A percentile compares a stretch with the other conserved stretches of the same genome.
phyloP scores from a whole-genome alignment of 2,797 vertebrate species.

The Sciurus carolinensis region DNA sequence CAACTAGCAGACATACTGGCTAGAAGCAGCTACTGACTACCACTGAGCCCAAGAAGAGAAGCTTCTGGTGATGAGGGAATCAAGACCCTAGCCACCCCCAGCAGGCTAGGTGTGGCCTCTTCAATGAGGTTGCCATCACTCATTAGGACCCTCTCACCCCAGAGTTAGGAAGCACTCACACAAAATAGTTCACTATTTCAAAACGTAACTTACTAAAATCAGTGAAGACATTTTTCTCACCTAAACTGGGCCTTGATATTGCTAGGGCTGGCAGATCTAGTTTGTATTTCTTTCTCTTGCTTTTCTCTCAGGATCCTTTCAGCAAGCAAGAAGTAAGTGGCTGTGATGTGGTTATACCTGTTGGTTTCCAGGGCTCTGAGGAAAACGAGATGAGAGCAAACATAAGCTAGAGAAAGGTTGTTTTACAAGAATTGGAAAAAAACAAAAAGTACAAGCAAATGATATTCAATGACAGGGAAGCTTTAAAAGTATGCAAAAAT shows the following conservation, averaged over 20 bases:
- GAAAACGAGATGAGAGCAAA: constrained; percentile 75
- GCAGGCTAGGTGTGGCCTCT: fast-evolving
- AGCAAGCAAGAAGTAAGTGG: constrained; percentile 98
- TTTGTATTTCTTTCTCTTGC: constrained; percentile 97
- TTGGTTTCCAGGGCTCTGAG: constrained; percentile 97
- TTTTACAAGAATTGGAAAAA: background rate
- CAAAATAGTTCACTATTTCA: constrained; percentile 30
- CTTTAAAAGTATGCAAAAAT: constrained; percentile 16
- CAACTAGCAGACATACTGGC: background rate
- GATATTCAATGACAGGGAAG: background rate
- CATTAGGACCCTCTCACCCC: background rate
- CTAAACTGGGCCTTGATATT: constrained; percentile 99
- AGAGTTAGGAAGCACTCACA: background rate
- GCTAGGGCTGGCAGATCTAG: constrained; percentile 97
- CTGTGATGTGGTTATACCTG: constrained; percentile 99
- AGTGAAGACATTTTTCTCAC: constrained; percentile 88
- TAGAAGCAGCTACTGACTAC: background rate
- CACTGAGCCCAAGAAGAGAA: background rate
- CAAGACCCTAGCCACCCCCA: fast-evolving
- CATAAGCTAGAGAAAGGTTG: background rate
- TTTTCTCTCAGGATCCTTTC: constrained; percentile 98
- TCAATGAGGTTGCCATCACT: background rate
- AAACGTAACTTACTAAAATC: constrained; percentile 73
- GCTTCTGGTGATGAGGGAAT: fast-evolving
- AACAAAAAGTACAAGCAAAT: background rate